phyloP scores from a whole-genome alignment of 2,888 invertebrate species.

The Chrysodeixis includens region DNA sequence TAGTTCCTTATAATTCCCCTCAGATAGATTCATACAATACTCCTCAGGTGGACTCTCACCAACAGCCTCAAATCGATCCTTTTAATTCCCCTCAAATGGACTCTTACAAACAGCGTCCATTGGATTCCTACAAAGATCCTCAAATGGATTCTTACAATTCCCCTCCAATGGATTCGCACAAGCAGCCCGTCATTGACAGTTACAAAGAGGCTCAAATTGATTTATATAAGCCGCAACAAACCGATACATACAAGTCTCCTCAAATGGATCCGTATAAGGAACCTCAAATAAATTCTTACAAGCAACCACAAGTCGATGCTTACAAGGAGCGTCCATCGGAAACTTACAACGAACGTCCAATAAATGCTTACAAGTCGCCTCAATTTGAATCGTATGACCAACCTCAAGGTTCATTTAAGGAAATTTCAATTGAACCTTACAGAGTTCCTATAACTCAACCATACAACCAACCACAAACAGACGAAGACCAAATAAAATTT shows the following conservation, averaged over 20 bases:
- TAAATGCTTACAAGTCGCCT: neutral
- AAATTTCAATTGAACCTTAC: neutral
- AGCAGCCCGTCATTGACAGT: slow-evolving; percentile 9
- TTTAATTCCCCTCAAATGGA: slow-evolving; percentile 9
- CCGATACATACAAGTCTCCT: slow-evolving; percentile 6
- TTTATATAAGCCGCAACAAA: slow-evolving; percentile 5
- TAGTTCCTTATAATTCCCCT: slow-evolving; percentile 6
- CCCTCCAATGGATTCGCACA: slow-evolving; percentile 1
- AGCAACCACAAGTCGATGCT: neutral
- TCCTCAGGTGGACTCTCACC: neutral
- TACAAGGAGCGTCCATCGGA: neutral
- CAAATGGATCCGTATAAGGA: neutral
- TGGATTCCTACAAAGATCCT: neutral
- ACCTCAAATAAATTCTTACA: neutral
- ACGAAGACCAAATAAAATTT: neutral
- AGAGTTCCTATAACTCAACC: neutral
- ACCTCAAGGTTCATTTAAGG: neutral
- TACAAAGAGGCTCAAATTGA: neutral
- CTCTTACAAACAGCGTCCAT: neutral
- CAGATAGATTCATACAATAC: neutral
- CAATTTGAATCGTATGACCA: neutral
- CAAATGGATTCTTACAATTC: slow-evolving; percentile 14
- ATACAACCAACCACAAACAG: neutral
- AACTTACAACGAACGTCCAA: neutral
- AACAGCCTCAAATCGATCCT: slow-evolving; percentile 8